Evolutionary conservation across 2,797 vertebrate genomes (phyloP).

Genomic region (Tiaroga cobitis): DNA sequence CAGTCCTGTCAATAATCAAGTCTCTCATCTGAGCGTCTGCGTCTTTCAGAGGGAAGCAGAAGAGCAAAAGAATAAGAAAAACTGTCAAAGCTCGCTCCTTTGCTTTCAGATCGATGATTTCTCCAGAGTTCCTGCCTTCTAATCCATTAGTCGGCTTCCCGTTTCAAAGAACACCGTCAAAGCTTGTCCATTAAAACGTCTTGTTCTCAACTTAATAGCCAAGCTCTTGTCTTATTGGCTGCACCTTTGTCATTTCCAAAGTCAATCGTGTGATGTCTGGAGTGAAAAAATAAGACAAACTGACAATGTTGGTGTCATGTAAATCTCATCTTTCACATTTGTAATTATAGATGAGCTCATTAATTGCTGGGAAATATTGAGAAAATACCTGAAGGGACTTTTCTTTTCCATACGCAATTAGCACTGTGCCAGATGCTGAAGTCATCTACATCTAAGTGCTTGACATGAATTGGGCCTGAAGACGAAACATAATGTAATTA

Average conservation of each 20-base stretch:
- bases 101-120: slow-evolving; percentile 57
- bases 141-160: slow-evolving; percentile 57
- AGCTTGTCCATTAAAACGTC: slow-evolving; percentile 57
- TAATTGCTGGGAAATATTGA: slow-evolving; percentile 36
- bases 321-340: slow-evolving; percentile 38
- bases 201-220: slow-evolving; percentile 34
- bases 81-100: slow-evolving; percentile 54
- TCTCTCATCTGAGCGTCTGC: slow-evolving; percentile 39
- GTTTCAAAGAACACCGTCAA: slow-evolving; percentile 53
- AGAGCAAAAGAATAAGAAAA: slow-evolving; percentile 18
- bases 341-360: slow-evolving; percentile 38
- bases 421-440: slow-evolving; percentile 37
- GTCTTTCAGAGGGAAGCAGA: slow-evolving; percentile 23
- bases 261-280: slow-evolving; percentile 51
- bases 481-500: slow-evolving; percentile 31
- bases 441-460: slow-evolving; percentile 14
- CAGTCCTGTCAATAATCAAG: slow-evolving; percentile 43
- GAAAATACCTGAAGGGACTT: slow-evolving; percentile 36
- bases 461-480: slow-evolving; percentile 23
- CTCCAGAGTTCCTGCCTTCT: slow-evolving; percentile 56
- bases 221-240: slow-evolving; percentile 50
- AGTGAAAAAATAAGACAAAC: slow-evolving; percentile 26
- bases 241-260: slow-evolving; percentile 52
- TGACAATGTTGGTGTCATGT: slow-evolving; percentile 17
- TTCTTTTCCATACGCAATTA: slow-evolving; percentile 32